phyloP scores from a whole-genome alignment of 1,140 invertebrate genomes.

The Orius laevigatus region DNA sequence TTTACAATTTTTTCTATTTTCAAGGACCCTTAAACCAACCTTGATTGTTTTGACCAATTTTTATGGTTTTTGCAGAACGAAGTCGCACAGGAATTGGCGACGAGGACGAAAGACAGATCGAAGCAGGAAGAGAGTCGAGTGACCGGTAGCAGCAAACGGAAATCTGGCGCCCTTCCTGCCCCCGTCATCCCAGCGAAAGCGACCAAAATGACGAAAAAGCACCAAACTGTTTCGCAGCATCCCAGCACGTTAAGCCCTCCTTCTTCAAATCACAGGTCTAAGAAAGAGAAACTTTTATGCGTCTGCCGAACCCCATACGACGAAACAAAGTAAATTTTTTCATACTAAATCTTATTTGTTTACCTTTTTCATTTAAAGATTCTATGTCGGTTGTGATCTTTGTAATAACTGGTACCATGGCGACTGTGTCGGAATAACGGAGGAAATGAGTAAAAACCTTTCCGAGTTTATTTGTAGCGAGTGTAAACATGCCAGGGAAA shows the following conservation, averaged over 20 bases:
- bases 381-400: constrained; percentile 93
- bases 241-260: constrained; percentile 25
- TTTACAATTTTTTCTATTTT: too few species aligned
- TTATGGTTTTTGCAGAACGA: constrained; percentile 16
- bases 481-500: constrained; percentile 68
- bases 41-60: too few species aligned
- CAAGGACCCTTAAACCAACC: too few species aligned
- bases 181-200: constrained; percentile 29
- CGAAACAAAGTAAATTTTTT: constrained; percentile 55
- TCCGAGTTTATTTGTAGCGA: constrained; percentile 80
- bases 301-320: constrained; percentile 90
- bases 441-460: constrained; percentile 79
- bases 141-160: constrained; percentile 35
- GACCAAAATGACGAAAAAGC: constrained; percentile 23
- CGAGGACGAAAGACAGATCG: constrained; percentile 46
- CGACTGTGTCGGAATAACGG: constrained; percentile 86
- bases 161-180: constrained; percentile 32
- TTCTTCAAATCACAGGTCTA: constrained; percentile 27
- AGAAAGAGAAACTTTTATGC: constrained; percentile 79
- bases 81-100: constrained; percentile 22
- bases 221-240: constrained; percentile 15
- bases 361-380: constrained; percentile 36
- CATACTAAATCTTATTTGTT: background rate
- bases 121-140: constrained; percentile 51
- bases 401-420: constrained; percentile 99